Base-by-base conservation (phyloP, 1,140 invertebrate species). In the Aphelenchoides fujianensis region DNA sequence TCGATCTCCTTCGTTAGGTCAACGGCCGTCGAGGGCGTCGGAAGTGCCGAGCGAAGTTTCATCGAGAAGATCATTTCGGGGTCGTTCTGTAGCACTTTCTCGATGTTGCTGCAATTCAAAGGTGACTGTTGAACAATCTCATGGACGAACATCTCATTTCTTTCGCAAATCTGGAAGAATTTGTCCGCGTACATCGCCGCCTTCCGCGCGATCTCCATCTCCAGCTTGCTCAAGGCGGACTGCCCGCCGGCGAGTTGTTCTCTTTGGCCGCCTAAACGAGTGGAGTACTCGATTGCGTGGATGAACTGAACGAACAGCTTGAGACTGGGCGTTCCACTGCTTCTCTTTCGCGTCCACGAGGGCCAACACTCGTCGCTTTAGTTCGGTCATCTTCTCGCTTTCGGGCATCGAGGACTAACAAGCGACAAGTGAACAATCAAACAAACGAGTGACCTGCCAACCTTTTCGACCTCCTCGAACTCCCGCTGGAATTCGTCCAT, bases 1-100 rank as follows among this genome's bases (percentile, higher is more conserved):
- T 66, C 36, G 2, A 66, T 36, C 53, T 66, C 63, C 53, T 66
- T 66, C 53, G 63, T 55, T 36, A 41, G 63, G n/a, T 66, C 63
- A n/a, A 16, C 63, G 7, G 63, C 31, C 37, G 63, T 36, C 16
- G 63, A 36, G 27, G 63, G 63, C 3, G 63, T 66, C 16, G 36
- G 63, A 12, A 66, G 63, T 12, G 34, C n/a, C n/a, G 16, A 12
- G 12, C 31, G 16, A 41, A 66, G 3, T 36, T 66, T 66, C 63
- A 66, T 66, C n/a, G 23, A 27, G 28, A 66, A 66, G 2, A 66
- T 19, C 16, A 35, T 37, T 27, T 66, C 63, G 9, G 63, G 63
- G 53, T 66, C 63, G 12, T 66, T 35, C 53, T 66, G 19, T 34
- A 66, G 63, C 16, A 66, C 63, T 30, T 66, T 66, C 53, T 34